Evolutionary conservation across 2,113 vertebrate species (phyloP).

Genomic region (Aegotheles bennettii): DNA sequence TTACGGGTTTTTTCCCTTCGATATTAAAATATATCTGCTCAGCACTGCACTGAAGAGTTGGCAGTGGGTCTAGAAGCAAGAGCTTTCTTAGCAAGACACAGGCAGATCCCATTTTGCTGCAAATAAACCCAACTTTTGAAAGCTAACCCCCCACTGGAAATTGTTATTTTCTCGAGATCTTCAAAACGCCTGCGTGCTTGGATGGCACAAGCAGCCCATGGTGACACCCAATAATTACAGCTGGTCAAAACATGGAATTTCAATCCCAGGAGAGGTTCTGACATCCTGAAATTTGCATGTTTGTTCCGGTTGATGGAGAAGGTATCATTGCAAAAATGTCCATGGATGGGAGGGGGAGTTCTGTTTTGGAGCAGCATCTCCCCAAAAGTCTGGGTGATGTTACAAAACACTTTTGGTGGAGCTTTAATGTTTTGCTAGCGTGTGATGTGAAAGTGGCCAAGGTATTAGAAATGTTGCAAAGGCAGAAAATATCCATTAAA

Average conservation of each 20-base stretch:
- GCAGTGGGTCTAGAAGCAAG: not conserved
- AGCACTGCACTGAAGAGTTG: not conserved
- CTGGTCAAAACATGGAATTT: not conserved
- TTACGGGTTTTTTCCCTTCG: rapidly evolving
- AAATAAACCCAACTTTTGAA: not conserved
- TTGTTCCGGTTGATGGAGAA: not conserved
- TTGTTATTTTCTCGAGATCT: not conserved
- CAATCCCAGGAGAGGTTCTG: not conserved
- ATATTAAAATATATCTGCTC: not conserved
- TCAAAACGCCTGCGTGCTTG: not conserved
- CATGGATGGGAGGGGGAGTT: rapidly evolving
- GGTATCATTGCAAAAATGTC: not conserved
- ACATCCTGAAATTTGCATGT: not conserved
- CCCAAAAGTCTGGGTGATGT: not conserved
- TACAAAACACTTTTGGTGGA: not conserved
- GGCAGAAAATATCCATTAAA: not conserved
- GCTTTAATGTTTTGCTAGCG: not conserved
- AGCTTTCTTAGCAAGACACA: not conserved
- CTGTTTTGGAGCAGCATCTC: not conserved
- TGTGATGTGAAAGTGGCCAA: rapidly evolving
- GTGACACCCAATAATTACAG: not conserved
- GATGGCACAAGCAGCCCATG: not conserved
- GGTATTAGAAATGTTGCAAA: not conserved
- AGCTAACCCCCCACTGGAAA: not conserved
- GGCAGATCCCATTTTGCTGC: not conserved